Evolutionary conservation across 2,113 vertebrate genomes (phyloP).

Genomic region (Xiphophorus hellerii): DNA sequence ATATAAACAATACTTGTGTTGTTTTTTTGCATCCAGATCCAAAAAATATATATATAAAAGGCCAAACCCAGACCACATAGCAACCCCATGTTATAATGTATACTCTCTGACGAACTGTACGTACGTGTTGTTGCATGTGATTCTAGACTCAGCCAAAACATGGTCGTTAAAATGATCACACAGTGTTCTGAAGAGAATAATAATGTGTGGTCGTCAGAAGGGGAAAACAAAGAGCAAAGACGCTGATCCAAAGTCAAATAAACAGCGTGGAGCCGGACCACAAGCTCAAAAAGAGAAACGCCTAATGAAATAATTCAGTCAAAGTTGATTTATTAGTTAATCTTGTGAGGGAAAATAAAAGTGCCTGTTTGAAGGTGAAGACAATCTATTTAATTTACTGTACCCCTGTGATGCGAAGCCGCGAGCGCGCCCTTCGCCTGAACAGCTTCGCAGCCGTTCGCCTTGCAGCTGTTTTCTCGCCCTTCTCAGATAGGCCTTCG

Average conservation of each 20-base stretch:
- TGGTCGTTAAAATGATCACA: conserved; percentile 18
- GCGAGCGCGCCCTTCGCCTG: conserved; percentile 86
- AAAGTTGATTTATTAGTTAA: conserved; percentile 46
- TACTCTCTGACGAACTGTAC: not conserved
- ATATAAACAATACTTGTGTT: not conserved
- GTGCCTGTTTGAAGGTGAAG: not conserved
- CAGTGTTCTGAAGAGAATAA: conserved; percentile 38
- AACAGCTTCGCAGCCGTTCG: conserved; percentile 83
- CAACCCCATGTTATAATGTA: not conserved
- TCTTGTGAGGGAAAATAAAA: not conserved
- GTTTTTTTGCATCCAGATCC: not conserved
- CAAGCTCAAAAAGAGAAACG: conserved; percentile 21
- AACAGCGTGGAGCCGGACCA: conserved; percentile 25
- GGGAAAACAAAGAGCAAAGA: conserved; percentile 9
- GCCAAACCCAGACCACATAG: not conserved
- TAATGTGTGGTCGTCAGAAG: conserved; percentile 1
- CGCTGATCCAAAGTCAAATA: conserved; percentile 19
- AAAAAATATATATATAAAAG: not conserved
- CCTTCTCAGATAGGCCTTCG: conserved; percentile 85
- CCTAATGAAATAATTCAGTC: conserved; percentile 9
- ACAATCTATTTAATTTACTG: conserved; percentile 26
- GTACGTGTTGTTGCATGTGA: conserved; percentile 23
- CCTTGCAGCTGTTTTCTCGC: conserved; percentile 72
- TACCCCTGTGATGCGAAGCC: conserved; percentile 93
- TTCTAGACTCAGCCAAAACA: conserved; percentile 51